Evolutionary conservation across 2,113 vertebrate genomes (phyloP).

Genomic region (Chaenogobius annularis): DNA sequence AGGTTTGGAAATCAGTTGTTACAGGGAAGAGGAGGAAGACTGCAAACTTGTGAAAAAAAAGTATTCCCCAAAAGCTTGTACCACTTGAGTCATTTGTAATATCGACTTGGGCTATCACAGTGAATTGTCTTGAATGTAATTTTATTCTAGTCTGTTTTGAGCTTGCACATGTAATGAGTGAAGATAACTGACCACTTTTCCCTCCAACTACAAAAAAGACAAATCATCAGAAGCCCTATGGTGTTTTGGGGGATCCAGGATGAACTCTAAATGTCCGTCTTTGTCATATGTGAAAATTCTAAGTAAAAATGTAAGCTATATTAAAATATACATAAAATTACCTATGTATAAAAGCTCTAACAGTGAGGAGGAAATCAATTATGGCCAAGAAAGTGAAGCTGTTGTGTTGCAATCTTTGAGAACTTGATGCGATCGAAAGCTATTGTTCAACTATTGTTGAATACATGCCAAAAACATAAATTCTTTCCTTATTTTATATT

Average conservation of each 20-base stretch:
- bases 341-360: constrained; percentile 3
- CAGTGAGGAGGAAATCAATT: constrained; percentile 2
- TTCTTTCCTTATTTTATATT: background rate
- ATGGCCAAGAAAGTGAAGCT: background rate
- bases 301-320: constrained; percentile 54
- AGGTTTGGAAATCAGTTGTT: constrained; percentile 43
- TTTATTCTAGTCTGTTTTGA: constrained; percentile 44
- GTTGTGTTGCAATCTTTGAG: constrained; percentile 5
- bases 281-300: constrained; percentile 67
- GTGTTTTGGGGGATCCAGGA: constrained; percentile 27
- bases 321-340: constrained; percentile 57
- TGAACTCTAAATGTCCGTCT: constrained; percentile 59
- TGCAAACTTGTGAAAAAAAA: constrained; percentile 36
- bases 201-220: constrained; percentile 29
- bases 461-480: background rate
- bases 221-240: constrained; percentile 61
- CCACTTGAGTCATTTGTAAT: constrained; percentile 33
- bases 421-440: background rate
- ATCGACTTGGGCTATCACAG: constrained; percentile 33
- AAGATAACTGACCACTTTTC: constrained; percentile 58
- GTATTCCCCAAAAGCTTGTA: constrained; percentile 36
- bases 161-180: constrained; percentile 60
- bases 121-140: constrained; percentile 63
- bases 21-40: constrained; percentile 56
- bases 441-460: background rate